These are phyloP conservation scores for Drosophila navojoa DNA, from an alignment of 1,140 invertebrate species.

Conservation along the genomic window DNA sequence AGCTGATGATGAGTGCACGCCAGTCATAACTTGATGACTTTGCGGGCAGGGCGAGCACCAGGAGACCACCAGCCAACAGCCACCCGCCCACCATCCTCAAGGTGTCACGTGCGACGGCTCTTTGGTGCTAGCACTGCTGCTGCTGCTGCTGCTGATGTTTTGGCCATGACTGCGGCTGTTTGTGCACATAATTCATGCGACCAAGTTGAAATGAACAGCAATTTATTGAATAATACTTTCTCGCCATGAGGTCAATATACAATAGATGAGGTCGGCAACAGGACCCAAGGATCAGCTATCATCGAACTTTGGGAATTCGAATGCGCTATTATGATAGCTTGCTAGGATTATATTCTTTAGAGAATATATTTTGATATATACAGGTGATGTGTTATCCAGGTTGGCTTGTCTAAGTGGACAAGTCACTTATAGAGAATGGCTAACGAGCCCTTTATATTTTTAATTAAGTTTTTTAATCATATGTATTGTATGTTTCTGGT, in stretches of 20 bases:
- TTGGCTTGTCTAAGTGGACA: too few species aligned
- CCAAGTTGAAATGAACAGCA: constrained; percentile 66
- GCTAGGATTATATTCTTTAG: background rate
- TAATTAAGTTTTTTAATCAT: too few species aligned
- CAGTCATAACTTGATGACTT: constrained; percentile 67
- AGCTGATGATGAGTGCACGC: constrained; percentile 77
- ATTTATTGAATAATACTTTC: constrained; percentile 78
- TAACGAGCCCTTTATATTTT: too few species aligned
- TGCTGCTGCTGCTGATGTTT: constrained; percentile 24
- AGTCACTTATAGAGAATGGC: too few species aligned
- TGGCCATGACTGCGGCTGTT: constrained; percentile 13
- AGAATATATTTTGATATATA: background rate
- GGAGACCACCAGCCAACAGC: background rate
- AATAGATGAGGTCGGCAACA: background rate
- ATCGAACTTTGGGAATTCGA: constrained; percentile 1
- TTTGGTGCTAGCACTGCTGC: constrained; percentile 28
- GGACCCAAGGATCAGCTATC: constrained; percentile 2
- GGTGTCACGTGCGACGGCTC: constrained; percentile 44
- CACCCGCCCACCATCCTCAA: constrained; percentile 5
- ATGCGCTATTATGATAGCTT: background rate
- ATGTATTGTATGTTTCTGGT: too few species aligned
- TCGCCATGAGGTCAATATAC: constrained; percentile 39
- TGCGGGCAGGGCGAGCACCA: constrained; percentile 12
- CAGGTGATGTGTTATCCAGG: background rate
- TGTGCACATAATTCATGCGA: constrained; percentile 73